Evolutionary conservation across 2,113 vertebrate species (phyloP), one percentile per base, ranked within the genome.

Genomic region (Prinia subflava): DNA sequence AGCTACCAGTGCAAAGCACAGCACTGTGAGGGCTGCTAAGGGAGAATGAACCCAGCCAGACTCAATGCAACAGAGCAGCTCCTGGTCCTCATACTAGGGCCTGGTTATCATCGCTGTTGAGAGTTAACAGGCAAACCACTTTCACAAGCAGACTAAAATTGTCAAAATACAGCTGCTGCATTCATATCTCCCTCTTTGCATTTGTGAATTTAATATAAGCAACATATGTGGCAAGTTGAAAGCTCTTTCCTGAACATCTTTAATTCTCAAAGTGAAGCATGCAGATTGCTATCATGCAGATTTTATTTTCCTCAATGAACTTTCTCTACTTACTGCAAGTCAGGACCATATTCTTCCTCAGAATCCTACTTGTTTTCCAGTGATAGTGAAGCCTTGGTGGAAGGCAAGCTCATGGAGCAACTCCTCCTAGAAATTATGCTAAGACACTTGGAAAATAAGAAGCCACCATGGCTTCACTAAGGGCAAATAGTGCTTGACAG

Each of bases 21-120:
- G 83, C 62, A 27, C 53, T 33, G 37, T 10, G 31, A 37, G 5
- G 11, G 21, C 53, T 37, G 53, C 37, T 15, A 15, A 25, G 18
- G 17, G 46, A 37, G 42, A 52, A 50, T 3, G 2, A 18, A 44
- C 17, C 67, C 44, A 67, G 17, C 24, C 71, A 57, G 30, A 50
- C 35, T 31, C 44, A 17, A 30, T 3, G 9, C 24, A 41, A 23
- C 21, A 33, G 22, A 30, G 13, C 9, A 42, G 28, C 20, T 73
- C 30, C 49, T 4, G 7, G 15, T 68, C 21, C 62, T 83, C 1
- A 0, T 25, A 10, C 41, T 28, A 31, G 7, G 24, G 24, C 19
- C 37, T 55, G 30, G 28, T 27, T 50, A 5, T 23, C 35, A 33
- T 11, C 56, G 17, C 37, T 53, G 27, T 25, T 57, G 35, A 0